These are phyloP conservation scores for Brachyalestes nurse DNA, from an alignment of 2,797 vertebrate species.

Conservation along the genomic window DNA sequence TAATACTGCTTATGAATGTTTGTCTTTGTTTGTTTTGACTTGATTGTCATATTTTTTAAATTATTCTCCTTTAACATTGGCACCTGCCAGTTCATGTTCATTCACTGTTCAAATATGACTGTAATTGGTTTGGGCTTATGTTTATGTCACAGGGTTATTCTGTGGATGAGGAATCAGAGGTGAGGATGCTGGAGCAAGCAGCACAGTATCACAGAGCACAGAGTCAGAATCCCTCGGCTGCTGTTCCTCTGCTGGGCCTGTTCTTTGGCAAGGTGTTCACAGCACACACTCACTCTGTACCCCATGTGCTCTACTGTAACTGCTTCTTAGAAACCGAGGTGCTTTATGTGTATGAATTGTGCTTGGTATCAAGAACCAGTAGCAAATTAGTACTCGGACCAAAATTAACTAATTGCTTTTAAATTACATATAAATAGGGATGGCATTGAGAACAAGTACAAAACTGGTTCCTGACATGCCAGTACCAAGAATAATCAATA, in stretches of 20 bases:
- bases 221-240: conserved; percentile 70
- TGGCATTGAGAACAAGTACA: too few species aligned
- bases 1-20: too few species aligned
- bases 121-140: background rate
- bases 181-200: conserved; percentile 74
- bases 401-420: too few species aligned
- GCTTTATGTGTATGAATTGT: background rate
- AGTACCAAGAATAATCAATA: too few species aligned
- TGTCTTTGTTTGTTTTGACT: too few species aligned
- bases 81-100: background rate
- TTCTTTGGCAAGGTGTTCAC: conserved; percentile 80
- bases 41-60: too few species aligned
- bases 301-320: background rate
- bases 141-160: conserved; percentile 73
- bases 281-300: background rate
- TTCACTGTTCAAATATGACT: too few species aligned
- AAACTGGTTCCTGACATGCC: too few species aligned
- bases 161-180: conserved; percentile 77
- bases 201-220: conserved; percentile 75
- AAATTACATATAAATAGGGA: too few species aligned
- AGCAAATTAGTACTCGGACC: too few species aligned
- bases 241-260: conserved; percentile 77
- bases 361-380: too few species aligned
- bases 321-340: background rate
- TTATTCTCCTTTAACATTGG: too few species aligned